Base-by-base conservation (phyloP, 1,140 invertebrate genomes). In the Pollicipes pollicipes region DNA sequence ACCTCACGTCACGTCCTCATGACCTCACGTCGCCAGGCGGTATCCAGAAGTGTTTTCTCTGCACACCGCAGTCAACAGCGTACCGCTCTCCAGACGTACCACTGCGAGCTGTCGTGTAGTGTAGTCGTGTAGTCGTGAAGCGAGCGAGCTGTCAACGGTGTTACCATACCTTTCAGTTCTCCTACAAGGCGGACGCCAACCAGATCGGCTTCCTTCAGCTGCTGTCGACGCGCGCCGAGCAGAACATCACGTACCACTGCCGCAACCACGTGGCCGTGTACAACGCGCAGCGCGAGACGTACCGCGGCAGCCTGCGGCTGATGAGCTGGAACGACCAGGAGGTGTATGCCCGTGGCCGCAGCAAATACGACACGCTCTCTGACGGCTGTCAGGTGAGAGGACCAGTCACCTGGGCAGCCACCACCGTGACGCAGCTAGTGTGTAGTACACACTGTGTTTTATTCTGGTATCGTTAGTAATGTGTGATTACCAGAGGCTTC, bases 191-290 rank as follows among this genome's bases (percentile, higher is more conserved):
- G 0, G 89, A 91, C 76, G 85, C 85, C 74, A 88, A 87, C 74
- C 91, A 95, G 80, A 83, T 95, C 67, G 85, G 84, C 8, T 91
- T 90, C 81, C 80, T 95, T 21, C 91, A 95, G 80, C 79, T 93
- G 31, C 77, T 91, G 21, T 91, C 89, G 0, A 80, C 82, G 2
- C 79, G 81, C 35, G 91, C 89, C 0, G 81, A 83, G n/a, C 93
- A 95, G 78, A 91, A 90, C 77, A 81, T 95, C 63, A 94, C 90
- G 0, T 90, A 91, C 76, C 86, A 93, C 76, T n/a, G 93, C 77
- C 85, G 85, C 75, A 93, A 93, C 75, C 88, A 88, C 0, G 82
- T 88, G 0, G 90, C 87, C 26, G 90, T 88, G 77, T 90, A 85
- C 74, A 87, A 92, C 78, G 80, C 83, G 0, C 79, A 81, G 0